Conservation (phyloP, 2,113 vertebrate species). For the Chloroceryle aenea region DNA sequence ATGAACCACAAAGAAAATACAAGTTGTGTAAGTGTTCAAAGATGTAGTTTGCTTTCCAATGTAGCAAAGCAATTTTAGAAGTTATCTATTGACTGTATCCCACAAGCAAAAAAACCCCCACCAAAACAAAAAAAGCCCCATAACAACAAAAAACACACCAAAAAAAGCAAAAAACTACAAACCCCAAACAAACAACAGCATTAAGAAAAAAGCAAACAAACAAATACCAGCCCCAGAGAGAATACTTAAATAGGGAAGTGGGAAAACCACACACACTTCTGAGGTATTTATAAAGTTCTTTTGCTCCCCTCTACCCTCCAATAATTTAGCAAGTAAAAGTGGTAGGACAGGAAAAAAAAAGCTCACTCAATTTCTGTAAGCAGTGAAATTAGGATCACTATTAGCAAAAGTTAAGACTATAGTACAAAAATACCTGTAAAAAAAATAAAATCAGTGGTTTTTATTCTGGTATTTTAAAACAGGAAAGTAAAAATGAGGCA, state of each 20-base stretch:
- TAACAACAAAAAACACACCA: too few species aligned
- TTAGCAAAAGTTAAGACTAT: background rate
- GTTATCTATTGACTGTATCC: background rate
- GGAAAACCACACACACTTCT: background rate
- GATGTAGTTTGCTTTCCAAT: background rate
- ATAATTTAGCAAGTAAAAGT: background rate
- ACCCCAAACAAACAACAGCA: too few species aligned
- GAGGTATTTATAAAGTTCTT: background rate
- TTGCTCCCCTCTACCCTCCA: background rate
- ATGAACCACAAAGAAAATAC: background rate
- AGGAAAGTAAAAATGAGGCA: background rate
- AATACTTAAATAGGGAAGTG: background rate
- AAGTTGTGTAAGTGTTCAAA: background rate
- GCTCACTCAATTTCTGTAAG: background rate
- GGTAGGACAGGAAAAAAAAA: background rate
- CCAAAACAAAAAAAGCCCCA: background rate
- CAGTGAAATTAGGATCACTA: background rate
- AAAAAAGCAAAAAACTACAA: too few species aligned
- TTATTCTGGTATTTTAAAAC: background rate
- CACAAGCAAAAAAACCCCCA: background rate
- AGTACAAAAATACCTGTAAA: background rate
- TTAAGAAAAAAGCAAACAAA: background rate
- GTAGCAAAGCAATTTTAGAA: background rate
- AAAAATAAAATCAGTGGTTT: background rate
- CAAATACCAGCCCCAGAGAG: background rate